Evolutionary conservation across 2,113 vertebrate genomes (phyloP).

Genomic region (Rattus rattus): DNA sequence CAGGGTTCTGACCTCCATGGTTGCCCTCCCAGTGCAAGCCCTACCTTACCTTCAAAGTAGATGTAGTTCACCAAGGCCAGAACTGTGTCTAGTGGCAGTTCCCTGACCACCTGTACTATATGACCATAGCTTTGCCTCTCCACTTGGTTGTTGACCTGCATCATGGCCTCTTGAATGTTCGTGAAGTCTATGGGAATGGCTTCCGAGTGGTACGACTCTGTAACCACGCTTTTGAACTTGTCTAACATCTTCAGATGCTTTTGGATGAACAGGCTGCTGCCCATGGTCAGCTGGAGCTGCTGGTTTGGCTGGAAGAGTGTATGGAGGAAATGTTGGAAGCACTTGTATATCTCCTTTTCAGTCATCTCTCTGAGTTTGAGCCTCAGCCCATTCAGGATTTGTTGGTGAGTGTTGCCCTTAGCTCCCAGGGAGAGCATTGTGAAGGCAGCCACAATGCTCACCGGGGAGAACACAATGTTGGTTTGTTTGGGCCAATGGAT

Average conservation of each 20-base stretch:
- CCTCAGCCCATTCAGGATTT: constrained; percentile 79
- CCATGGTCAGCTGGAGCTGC: constrained; percentile 78
- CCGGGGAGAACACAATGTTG: constrained; percentile 87
- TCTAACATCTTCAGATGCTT: constrained; percentile 64
- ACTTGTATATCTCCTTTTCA: constrained; percentile 72
- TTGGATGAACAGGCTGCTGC: constrained; percentile 80
- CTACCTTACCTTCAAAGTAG: constrained; percentile 84
- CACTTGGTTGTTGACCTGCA: constrained; percentile 83
- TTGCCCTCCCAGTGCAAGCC: no score
- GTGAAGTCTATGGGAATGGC: constrained; percentile 82
- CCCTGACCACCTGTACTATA: constrained; percentile 83
- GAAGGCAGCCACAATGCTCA: constrained; percentile 85
- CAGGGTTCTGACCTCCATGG: background rate
- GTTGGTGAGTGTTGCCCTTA: constrained; percentile 70
- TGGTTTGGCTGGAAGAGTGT: constrained; percentile 73
- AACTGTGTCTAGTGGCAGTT: constrained; percentile 80
- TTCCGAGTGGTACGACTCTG: constrained; percentile 77
- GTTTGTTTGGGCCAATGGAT: constrained; percentile 23
- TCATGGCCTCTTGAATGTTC: constrained; percentile 70
- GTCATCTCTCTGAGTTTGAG: constrained; percentile 58
- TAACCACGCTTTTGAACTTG: constrained; percentile 76
- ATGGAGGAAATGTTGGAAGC: constrained; percentile 81
- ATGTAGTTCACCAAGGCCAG: constrained; percentile 87
- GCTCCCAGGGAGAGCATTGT: constrained; percentile 81
- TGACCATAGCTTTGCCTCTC: constrained; percentile 82